These are phyloP conservation scores for Eira barbara DNA, from an alignment of 2,113 vertebrate species.

Conservation along the genomic window DNA sequence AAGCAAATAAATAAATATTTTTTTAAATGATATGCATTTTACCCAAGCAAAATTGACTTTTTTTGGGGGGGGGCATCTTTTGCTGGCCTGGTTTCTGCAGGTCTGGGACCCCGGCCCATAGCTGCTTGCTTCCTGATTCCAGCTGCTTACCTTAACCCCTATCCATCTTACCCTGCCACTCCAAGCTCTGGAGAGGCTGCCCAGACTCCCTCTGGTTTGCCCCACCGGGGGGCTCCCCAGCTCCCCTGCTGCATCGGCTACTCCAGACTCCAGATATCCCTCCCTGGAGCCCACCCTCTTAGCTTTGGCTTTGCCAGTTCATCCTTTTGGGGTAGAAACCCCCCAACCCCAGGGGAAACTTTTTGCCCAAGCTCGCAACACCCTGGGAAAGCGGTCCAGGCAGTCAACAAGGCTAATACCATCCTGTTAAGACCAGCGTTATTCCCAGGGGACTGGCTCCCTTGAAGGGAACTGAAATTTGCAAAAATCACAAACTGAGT, in stretches of 20 bases:
- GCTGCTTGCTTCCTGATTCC: not conserved
- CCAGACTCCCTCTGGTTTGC: not conserved
- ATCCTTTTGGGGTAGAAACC: not conserved
- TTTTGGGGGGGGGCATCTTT: not conserved
- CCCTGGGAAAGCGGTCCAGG: not conserved
- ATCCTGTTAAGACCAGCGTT: not conserved
- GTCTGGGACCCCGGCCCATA: not conserved
- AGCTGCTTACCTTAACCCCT: not conserved
- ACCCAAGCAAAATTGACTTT: not conserved
- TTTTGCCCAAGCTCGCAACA: not conserved
- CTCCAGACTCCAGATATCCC: not conserved
- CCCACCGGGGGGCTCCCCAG: fast-evolving
- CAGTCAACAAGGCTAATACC: not conserved
- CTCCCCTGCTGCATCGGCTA: not conserved
- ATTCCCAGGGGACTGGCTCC: not conserved
- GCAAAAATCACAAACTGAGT: not conserved
- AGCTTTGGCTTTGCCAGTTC: not conserved
- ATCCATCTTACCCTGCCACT: not conserved
- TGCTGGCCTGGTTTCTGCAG: not conserved
- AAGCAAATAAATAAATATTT: not conserved
- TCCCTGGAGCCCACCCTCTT: not conserved
- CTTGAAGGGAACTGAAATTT: not conserved
- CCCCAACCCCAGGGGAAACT: not conserved
- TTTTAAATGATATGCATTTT: not conserved
- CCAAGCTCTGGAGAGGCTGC: fast-evolving